Percentiles rank a stretch among this genome's conserved stretches.
These are phyloP conservation scores for Aplysia californica DNA, from an alignment of 1,140 invertebrate species.

Conservation along the genomic window DNA sequence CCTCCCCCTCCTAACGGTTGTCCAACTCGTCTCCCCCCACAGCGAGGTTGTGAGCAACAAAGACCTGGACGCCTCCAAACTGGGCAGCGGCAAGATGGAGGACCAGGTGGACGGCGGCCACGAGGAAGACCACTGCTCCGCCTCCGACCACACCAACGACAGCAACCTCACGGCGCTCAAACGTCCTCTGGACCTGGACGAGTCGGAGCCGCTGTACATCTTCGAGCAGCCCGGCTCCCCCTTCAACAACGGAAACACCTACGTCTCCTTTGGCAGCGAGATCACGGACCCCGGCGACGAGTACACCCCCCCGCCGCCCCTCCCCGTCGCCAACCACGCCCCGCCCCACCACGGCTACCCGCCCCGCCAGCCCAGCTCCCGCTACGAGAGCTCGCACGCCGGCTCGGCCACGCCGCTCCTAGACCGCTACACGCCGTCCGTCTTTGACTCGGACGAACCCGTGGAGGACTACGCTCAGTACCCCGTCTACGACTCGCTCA, in stretches of 20 bases:
- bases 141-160: constrained; percentile 31
- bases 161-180: constrained; percentile 21
- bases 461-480: constrained; percentile 38
- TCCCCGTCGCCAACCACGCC: constrained; percentile 22
- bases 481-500: constrained; percentile 30
- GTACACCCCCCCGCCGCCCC: constrained; percentile 8
- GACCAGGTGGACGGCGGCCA: constrained; percentile 28
- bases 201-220: constrained; percentile 29
- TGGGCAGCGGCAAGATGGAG: constrained; percentile 24
- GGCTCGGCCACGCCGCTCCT: constrained; percentile 52
- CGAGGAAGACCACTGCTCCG: constrained; percentile 32
- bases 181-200: constrained; percentile 18
- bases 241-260: constrained; percentile 44
- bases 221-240: constrained; percentile 31
- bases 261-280: constrained; percentile 52
- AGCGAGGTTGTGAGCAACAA: constrained; percentile 19
- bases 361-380: not conserved
- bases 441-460: constrained; percentile 47
- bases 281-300: constrained; percentile 40
- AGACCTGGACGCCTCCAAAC: constrained; percentile 22
- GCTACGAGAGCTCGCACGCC: constrained; percentile 44
- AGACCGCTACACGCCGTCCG: constrained; percentile 44
- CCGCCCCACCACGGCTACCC: not conserved
- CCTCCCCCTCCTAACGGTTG: too few species aligned
- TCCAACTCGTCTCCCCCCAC: too few species aligned